A percentile compares a stretch with the other conserved stretches of the same genome.
phyloP scores from a whole-genome alignment of 2,888 invertebrate species.

The Macrophya alboannulata region DNA sequence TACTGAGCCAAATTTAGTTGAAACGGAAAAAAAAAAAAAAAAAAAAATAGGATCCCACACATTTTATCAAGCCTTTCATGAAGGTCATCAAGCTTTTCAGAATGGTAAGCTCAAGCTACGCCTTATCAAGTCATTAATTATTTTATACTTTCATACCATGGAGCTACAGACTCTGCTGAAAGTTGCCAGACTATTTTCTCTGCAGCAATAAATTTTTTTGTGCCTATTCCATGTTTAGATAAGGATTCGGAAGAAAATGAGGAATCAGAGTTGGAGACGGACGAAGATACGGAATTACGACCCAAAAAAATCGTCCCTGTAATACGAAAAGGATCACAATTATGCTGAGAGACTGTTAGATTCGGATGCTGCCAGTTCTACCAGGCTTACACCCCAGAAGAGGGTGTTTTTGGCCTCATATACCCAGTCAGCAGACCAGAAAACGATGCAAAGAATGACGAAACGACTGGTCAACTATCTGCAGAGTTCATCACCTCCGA shows the following conservation, averaged over 20 bases:
- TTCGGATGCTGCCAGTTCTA: conserved; percentile 48
- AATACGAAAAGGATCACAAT: conserved; percentile 79
- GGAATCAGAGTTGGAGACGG: conserved; percentile 85
- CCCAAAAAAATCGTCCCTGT: conserved; percentile 79
- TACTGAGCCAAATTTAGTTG: too few species aligned
- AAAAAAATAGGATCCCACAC: too few species aligned
- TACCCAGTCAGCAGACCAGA: conserved; percentile 70
- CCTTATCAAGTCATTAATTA: too few species aligned
- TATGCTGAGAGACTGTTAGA: conserved; percentile 70
- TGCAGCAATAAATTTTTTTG: background rate
- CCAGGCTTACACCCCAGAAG: conserved; percentile 60
- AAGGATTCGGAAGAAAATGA: conserved; percentile 61
- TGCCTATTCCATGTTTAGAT: conserved; percentile 51
- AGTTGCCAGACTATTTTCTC: background rate
- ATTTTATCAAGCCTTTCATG: too few species aligned
- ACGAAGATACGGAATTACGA: conserved; percentile 79
- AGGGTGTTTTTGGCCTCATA: conserved; percentile 76
- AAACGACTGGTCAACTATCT: conserved; percentile 63
- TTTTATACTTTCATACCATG: background rate
- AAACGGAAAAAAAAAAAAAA: too few species aligned
- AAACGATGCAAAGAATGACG: conserved; percentile 67
- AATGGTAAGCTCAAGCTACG: too few species aligned
- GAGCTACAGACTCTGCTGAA: background rate
- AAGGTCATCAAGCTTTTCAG: too few species aligned
- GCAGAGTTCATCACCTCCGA: conserved; percentile 83